Percentiles rank a stretch among this genome's conserved stretches.
Conservation (phyloP, 2,113 vertebrate species). For the Neogobius melanostomus region DNA sequence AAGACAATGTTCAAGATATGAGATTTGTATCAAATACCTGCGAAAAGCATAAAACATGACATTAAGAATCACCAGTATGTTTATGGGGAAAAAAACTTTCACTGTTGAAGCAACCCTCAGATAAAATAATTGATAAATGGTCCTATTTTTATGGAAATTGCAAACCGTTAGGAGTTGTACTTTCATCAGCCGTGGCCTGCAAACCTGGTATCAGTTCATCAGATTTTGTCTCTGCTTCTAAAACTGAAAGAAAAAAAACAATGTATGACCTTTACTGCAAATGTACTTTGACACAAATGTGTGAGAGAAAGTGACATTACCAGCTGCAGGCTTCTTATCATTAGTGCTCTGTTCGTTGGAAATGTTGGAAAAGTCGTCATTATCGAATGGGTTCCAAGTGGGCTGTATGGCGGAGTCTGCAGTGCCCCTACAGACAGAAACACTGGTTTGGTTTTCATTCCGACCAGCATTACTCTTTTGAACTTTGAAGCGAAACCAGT, state of each 20-base stretch:
- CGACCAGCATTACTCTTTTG: constrained; percentile 43
- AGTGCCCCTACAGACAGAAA: constrained; percentile 56
- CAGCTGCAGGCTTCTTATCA: constrained; percentile 80
- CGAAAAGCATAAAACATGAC: too few species aligned
- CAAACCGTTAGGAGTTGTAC: constrained; percentile 75
- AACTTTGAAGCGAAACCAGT: background rate
- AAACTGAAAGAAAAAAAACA: constrained; percentile 31
- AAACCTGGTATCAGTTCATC: constrained; percentile 89
- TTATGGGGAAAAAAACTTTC: background rate
- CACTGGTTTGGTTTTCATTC: constrained; percentile 41
- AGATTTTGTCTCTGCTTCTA: constrained; percentile 75
- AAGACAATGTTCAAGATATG: too few species aligned
- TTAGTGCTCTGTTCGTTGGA: constrained; percentile 88
- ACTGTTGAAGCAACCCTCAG: background rate
- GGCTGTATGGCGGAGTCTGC: constrained; percentile 48
- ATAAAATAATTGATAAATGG: background rate
- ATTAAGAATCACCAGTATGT: background rate
- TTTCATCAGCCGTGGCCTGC: constrained; percentile 65
- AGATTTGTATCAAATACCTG: too few species aligned
- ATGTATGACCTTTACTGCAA: background rate
- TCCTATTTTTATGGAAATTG: background rate
- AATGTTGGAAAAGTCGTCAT: constrained; percentile 93
- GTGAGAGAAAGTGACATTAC: constrained; percentile 65
- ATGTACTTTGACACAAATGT: background rate
- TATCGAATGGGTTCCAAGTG: constrained; percentile 94